A percentile compares a stretch with the other conserved stretches of the same genome.
Conservation (phyloP, 1,140 invertebrate species). For the Euura lappo region DNA sequence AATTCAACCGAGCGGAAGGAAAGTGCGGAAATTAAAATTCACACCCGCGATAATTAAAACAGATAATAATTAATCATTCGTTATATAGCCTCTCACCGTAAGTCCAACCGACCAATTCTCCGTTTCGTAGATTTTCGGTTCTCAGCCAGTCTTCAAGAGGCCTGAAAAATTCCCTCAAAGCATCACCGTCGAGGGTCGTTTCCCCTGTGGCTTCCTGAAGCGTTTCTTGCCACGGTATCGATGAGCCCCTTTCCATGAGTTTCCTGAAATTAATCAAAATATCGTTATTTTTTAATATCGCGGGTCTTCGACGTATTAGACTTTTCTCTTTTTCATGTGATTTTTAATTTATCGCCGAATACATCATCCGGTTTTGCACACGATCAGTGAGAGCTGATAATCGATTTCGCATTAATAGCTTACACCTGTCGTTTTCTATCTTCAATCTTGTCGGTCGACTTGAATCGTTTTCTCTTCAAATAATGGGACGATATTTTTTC, state of each 20-base stretch:
- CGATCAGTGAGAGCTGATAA: no score
- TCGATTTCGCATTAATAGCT: no score
- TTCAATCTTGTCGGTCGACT: no score
- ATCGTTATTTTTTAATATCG: not conserved
- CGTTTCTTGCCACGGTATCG: constrained; percentile 84
- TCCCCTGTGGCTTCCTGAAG: constrained; percentile 82
- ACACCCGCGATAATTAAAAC: no score
- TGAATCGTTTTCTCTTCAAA: no score
- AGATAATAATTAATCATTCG: no score
- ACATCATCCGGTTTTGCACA: no score
- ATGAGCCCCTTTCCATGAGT: constrained; percentile 85
- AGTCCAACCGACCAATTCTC: constrained; percentile 82
- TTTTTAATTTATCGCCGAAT: no score
- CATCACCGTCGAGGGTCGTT: constrained; percentile 76
- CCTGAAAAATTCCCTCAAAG: constrained; percentile 91
- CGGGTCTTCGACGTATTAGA: not conserved
- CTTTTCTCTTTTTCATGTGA: no score
- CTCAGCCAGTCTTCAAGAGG: constrained; percentile 90
- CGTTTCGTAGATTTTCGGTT: constrained; percentile 79
- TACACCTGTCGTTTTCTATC: no score
- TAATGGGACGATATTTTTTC: no score
- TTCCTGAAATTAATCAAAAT: constrained; percentile 62
- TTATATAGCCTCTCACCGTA: constrained; percentile 62
- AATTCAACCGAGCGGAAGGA: not conserved
- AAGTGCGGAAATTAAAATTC: not conserved